Base-by-base conservation (phyloP, 2,797 vertebrate species). In the Argyrosomus regius region DNA sequence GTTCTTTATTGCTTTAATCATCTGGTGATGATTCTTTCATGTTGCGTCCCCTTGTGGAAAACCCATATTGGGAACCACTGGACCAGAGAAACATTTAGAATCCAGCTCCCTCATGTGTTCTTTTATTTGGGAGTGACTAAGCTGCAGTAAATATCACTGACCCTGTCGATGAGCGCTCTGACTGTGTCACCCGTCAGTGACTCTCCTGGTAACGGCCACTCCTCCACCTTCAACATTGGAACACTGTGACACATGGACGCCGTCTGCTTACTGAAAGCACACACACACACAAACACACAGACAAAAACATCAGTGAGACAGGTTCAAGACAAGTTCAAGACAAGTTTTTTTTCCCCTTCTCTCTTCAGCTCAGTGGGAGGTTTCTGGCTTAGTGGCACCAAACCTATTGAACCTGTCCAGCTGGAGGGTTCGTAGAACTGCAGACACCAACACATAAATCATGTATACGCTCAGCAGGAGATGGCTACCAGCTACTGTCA, bases 101-200 rank as follows among this genome's bases (percentile, higher is more conserved):
- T 16, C 0, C 58, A 24, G 14, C 45, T 56, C 20, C 26, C 43
- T 72, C 35, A 8, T 73, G 17, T n/a, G n/a, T 26, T 77, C 8
- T 14, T 1, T 9, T 6, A 26, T 3, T 14, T 12, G 56, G 45
- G 5, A 9, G 13, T 5, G 43, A 0, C 24, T 7, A 20, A 57
- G 46, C 5, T 41, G 10, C 14, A 28, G 24, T 28, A 24, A 69
- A 72, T 5, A 4, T 59, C 41, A 82, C 94, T 77, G 93, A 99
- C 98, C 96, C 97, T 95, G 95, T 98, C 97, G 73, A 99, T 92
- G 68, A 99, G 94, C 4, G 95, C 97, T 90, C 96, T 93, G 78
- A 97, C 96, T 0, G 93, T 90, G 70, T 97, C 97, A 2, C 96
- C 95, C 9, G 97, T 97, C 91, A 97, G 95, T 2, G 95, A 95